Evolutionary conservation across 2,113 vertebrate species (phyloP), one percentile per base, ranked within the genome.

Genomic region (Lipotes vexillifer): DNA sequence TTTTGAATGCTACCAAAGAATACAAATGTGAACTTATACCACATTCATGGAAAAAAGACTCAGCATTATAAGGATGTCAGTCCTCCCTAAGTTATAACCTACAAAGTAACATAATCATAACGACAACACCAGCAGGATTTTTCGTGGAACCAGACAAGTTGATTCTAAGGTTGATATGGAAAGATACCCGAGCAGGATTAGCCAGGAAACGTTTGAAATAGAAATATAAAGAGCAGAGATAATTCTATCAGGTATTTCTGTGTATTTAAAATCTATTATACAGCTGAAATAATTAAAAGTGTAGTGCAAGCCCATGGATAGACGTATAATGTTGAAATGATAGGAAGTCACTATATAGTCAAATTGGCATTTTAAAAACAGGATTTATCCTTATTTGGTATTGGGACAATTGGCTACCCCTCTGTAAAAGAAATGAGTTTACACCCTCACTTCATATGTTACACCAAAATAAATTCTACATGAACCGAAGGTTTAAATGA

Each of bases 381-480:
- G 75, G 57, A 96, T 96, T 92, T 96, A 97, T 96, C 94, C 95
- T 90, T 96, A 95, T 94, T 97, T 97, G 86, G 87, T 93, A 93
- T 92, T 90, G 90, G 90, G 93, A 97, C 97, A 98, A 95, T 92
- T 97, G 93, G 81, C 94, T 95, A 95, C 71, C 93, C 96, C 97
- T 93, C 94, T 97, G 90, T 94, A 96, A 97, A 96, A 95, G 84
- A 97, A 96, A 95, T 97, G 95, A 95, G 97, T 92, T 97, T 97
- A 98, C 90, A 95, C 92, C 90, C 88, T 97, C 96, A 95, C 88
- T 97, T 96, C 85, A 92, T 93, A 96, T 98, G 96, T 96, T 93
- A 94, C 81, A 97, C 90, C 94, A 97, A 98, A 98, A 95, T 96
- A 95, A 97, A 95, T 96, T 87, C 88, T 88, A 90, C 83, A 93